Base-by-base conservation (phyloP, 2,888 invertebrate genomes). In the Campaea margaritaria region DNA sequence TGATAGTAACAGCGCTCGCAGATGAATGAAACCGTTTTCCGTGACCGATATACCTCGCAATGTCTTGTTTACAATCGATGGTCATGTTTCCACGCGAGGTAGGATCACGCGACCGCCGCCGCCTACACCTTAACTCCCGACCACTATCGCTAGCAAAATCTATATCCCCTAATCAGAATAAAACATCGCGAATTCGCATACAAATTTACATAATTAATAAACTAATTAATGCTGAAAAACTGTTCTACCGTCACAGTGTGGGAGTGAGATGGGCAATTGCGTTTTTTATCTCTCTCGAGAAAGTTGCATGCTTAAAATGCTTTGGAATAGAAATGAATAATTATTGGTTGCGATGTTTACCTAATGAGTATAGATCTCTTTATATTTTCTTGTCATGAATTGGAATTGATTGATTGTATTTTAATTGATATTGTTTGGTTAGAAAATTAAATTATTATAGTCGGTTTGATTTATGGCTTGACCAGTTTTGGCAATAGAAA, bases 161-260 rank as follows among this genome's bases (percentile, higher is more conserved):
- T 84, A 77, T 72, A 85, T 86, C 80, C 80, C 78, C 83, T 86
- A 87, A 87, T 89, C 85, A 83, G 78, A 81, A 82, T 86, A 84
- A 85, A 86, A 79, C 84, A 89, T 88, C 85, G 84, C 76, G 77
- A 83, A 89, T 87, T 89, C 89, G 85, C 90, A 87, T 85, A 86
- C 81, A 82, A 85, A 88, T 90, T 87, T 84, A 81, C 89, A 90
- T 90, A 89, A 88, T 90, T 90, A 88, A 87, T 90, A 85, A 83
- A 86, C 84, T 88, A 89, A 89, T 91, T 89, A 89, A 85, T 83
- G 75, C 76, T 65, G 81, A 87, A 38, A 85, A 85, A 74, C 71
- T 72, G 74, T 73, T 71, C 70, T 65, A 70, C 86, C 84, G 86
- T 84, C 82, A 83, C 73, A 81, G 79, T 83, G 85, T 86, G 82